These are phyloP conservation scores for Stenodera caucasica DNA, from an alignment of 2,888 invertebrate genomes.

Conservation along the genomic window DNA sequence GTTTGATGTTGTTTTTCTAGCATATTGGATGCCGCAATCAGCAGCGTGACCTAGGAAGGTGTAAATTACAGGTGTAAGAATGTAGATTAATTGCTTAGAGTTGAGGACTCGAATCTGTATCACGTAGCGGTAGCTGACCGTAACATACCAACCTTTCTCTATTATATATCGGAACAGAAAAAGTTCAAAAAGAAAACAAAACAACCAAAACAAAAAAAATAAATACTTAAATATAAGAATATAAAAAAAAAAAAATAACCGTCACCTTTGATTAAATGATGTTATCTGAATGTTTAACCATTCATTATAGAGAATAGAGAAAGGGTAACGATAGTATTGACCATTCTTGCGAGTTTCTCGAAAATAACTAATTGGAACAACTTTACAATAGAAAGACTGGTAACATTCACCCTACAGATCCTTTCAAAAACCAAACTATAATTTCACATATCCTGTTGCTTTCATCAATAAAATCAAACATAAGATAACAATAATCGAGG, in stretches of 20 bases:
- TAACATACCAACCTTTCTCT: slow-evolving; percentile 46
- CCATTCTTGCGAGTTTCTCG: neutral
- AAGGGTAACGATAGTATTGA: neutral
- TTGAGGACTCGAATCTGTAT: slow-evolving; percentile 43
- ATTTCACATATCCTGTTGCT: neutral
- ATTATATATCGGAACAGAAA: slow-evolving; percentile 32
- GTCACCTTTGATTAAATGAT: slow-evolving; percentile 34
- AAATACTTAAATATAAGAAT: too few species aligned
- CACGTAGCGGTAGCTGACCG: slow-evolving; percentile 47
- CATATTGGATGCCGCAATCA: neutral
- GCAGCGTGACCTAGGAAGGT: slow-evolving; percentile 43
- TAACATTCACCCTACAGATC: neutral
- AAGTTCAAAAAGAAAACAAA: neutral
- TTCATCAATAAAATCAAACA: too few species aligned
- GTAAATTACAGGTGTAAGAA: slow-evolving; percentile 49
- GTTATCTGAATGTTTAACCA: slow-evolving; percentile 21
- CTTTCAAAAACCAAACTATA: neutral
- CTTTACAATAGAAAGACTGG: neutral
- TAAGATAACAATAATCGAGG: too few species aligned
- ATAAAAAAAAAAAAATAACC: slow-evolving; percentile 35
- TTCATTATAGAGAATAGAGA: slow-evolving; percentile 16
- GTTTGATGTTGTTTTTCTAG: neutral
- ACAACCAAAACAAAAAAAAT: neutral
- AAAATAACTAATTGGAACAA: neutral
- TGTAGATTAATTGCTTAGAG: slow-evolving; percentile 45